phyloP scores from a whole-genome alignment of 2,113 vertebrate species.

The Todiramphus saurophagus region DNA sequence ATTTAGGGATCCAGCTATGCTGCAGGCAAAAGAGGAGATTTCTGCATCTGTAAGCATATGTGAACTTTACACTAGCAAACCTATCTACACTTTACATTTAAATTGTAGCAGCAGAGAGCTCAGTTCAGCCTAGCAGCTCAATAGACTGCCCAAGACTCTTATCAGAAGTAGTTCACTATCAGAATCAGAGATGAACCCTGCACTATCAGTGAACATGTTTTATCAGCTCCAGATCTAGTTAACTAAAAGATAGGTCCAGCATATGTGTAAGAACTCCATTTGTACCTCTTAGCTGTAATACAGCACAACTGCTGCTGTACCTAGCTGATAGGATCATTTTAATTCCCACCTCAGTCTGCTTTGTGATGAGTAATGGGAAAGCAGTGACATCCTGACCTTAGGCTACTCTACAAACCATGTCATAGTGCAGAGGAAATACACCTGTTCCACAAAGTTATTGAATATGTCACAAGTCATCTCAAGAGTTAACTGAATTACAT shows the following conservation, averaged over 20 bases:
- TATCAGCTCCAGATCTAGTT: background rate
- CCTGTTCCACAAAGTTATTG: fast-evolving
- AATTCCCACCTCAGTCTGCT: background rate
- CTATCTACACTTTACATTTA: background rate
- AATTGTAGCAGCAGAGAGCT: background rate
- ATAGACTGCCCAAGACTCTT: background rate
- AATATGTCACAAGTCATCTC: background rate
- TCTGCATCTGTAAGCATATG: background rate
- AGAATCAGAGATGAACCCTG: background rate
- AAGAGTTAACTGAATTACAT: background rate
- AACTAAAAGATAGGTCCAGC: background rate
- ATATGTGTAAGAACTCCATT: fast-evolving
- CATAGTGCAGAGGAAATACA: background rate
- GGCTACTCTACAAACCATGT: background rate
- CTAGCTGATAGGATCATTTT: background rate
- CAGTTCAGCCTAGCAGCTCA: background rate
- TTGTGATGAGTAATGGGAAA: background rate
- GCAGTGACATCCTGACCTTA: fast-evolving
- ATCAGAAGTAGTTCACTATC: background rate
- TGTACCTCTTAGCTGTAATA: background rate
- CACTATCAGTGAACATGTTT: background rate
- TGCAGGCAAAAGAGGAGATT: background rate
- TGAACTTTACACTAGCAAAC: background rate
- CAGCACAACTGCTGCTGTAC: background rate
- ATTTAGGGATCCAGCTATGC: background rate